Percentiles rank a stretch among this genome's conserved stretches.
Conservation (phyloP, 2,888 invertebrate genomes). For the Melieria picta region DNA sequence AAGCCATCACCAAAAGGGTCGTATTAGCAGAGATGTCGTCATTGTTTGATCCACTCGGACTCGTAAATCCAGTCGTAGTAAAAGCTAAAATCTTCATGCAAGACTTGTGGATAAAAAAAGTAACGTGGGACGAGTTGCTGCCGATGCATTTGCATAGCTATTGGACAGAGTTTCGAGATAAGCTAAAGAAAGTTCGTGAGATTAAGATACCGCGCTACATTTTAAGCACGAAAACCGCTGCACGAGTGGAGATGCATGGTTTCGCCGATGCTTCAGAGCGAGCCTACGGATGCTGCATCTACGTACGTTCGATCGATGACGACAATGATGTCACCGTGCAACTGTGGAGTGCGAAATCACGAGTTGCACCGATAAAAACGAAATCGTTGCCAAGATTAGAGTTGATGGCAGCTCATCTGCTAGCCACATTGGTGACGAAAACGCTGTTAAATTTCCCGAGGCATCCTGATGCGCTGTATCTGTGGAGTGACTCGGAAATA, state of each 20-base stretch:
- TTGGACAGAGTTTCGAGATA: slow-evolving; percentile 29
- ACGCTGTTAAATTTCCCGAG: slow-evolving; percentile 23
- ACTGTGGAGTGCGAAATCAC: slow-evolving; percentile 34
- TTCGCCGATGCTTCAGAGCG: slow-evolving; percentile 36
- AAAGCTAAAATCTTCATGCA: slow-evolving; percentile 36
- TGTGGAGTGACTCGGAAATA: slow-evolving; percentile 41
- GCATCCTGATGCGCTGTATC: slow-evolving; percentile 16
- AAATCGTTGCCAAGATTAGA: slow-evolving; percentile 36
- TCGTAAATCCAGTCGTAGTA: slow-evolving; percentile 34
- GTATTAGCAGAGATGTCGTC: slow-evolving; percentile 26
- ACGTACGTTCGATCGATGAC: slow-evolving; percentile 20
- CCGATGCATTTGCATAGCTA: slow-evolving; percentile 13
- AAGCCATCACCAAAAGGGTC: slow-evolving; percentile 30
- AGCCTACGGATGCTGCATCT: slow-evolving; percentile 36
- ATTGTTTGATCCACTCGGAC: slow-evolving; percentile 34
- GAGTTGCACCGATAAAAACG: slow-evolving; percentile 36
- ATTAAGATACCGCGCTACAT: slow-evolving; percentile 24
- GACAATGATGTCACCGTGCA: slow-evolving; percentile 25
- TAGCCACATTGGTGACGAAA: slow-evolving; percentile 27
- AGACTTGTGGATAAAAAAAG: slow-evolving; percentile 26
- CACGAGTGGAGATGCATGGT: slow-evolving; percentile 26
- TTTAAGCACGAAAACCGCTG: background rate
- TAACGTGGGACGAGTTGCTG: slow-evolving; percentile 38
- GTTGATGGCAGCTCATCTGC: slow-evolving; percentile 25
- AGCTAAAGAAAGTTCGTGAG: slow-evolving; percentile 9